Conservation (phyloP, 1,140 invertebrate species). For the Drosophila fuyamai region DNA sequence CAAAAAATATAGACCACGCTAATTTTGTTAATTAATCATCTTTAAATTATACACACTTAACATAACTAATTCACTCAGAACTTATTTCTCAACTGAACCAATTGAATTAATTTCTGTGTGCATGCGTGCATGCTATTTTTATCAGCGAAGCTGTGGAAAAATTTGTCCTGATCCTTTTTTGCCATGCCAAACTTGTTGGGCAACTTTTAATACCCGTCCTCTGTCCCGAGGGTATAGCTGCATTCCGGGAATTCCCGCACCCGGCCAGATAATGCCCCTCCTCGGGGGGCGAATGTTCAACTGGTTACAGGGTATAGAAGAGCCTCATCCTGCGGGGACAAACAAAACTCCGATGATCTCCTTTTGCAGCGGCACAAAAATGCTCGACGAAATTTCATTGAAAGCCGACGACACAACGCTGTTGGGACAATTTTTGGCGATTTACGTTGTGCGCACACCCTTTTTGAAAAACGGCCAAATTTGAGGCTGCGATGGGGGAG, state of each 20-base stretch:
- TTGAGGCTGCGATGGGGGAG: background rate
- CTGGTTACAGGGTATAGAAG: conserved; percentile 6
- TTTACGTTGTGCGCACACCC: conserved; percentile 46
- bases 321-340: conserved; percentile 1
- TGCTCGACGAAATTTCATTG: conserved; percentile 67
- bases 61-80: background rate
- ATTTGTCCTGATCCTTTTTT: conserved; percentile 62
- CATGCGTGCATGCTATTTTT: conserved; percentile 47
- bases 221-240: background rate
- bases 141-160: conserved; percentile 60
- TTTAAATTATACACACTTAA: background rate
- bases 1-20: too few relatives aligned
- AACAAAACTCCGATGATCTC: conserved; percentile 1
- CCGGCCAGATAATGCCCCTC: background rate
- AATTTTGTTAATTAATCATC: too few relatives aligned
- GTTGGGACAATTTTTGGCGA: conserved; percentile 59
- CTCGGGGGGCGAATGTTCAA: background rate
- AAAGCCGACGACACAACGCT: conserved; percentile 57
- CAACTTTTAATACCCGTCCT: conserved; percentile 29
- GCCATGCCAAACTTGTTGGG: conserved; percentile 39
- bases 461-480: conserved; percentile 66
- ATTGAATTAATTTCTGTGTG: background rate
- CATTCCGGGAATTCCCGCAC: background rate
- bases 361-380: conserved; percentile 54
- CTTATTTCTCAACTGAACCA: background rate